Evolutionary conservation across 2,113 vertebrate species (phyloP).

Genomic region (Tyrannus savana): DNA sequence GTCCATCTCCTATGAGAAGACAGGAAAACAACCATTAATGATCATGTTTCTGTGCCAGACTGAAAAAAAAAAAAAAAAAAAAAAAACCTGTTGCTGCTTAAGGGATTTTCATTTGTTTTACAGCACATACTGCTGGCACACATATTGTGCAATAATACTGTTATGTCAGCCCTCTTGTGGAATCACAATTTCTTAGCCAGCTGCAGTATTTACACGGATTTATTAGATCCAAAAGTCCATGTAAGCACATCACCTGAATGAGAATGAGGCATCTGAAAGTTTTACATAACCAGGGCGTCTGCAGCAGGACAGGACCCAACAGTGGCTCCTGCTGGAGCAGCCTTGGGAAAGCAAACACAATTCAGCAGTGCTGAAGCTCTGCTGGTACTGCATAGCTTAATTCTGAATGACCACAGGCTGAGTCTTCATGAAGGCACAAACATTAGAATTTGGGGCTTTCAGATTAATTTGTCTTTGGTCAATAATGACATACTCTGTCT

Average conservation of each 20-base stretch:
- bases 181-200: not conserved
- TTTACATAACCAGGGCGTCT: not conserved
- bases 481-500: not conserved
- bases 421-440: not conserved
- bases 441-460: not conserved
- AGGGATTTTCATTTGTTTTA: not conserved
- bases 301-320: rapidly evolving
- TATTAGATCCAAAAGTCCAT: not conserved
- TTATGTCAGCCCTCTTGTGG: not conserved
- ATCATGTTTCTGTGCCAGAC: not conserved
- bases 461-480: not conserved
- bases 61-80: not conserved
- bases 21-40: not conserved
- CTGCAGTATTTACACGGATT: not conserved
- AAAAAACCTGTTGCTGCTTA: not conserved
- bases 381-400: not conserved
- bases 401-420: not conserved
- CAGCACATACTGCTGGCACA: not conserved
- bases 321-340: not conserved
- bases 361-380: not conserved
- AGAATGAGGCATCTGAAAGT: not conserved
- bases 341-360: not conserved
- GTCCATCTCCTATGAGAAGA: not conserved
- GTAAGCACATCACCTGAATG: not conserved
- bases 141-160: not conserved